Conservation (phyloP, 2,113 vertebrate species). For the Ursus arctos region DNA sequence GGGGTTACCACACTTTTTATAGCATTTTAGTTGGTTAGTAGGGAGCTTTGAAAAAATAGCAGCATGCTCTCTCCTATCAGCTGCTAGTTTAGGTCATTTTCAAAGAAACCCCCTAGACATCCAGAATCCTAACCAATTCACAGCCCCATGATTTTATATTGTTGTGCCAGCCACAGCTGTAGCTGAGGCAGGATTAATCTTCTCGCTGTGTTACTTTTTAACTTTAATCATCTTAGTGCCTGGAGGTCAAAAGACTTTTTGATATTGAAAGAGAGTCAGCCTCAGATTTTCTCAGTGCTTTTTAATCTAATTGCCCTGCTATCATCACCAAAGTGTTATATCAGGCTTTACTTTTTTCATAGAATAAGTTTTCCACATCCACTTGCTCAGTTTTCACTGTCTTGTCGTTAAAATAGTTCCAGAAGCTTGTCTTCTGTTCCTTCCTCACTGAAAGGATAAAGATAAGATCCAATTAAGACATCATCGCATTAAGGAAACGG, state of each 20-base stretch:
- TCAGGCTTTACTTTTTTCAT: slow-evolving; percentile 13
- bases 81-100: slow-evolving; percentile 69
- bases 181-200: slow-evolving; percentile 66
- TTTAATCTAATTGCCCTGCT: slow-evolving; percentile 66
- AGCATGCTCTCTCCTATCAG: slow-evolving; percentile 26
- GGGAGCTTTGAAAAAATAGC: slow-evolving; percentile 65
- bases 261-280: slow-evolving; percentile 62
- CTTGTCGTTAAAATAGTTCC: slow-evolving; percentile 21
- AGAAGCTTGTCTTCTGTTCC: background rate
- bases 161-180: slow-evolving; percentile 62
- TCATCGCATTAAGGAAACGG: background rate
- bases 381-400: slow-evolving; percentile 3
- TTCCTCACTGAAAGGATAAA: background rate
- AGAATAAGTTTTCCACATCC: slow-evolving; percentile 30
- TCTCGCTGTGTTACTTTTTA: slow-evolving; percentile 68
- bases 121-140: slow-evolving; percentile 63
- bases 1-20: slow-evolving; percentile 73
- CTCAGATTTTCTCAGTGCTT: slow-evolving; percentile 60
- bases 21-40: slow-evolving; percentile 61
- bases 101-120: slow-evolving; percentile 59
- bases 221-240: slow-evolving; percentile 78
- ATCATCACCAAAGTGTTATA: slow-evolving; percentile 38
- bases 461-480: background rate
- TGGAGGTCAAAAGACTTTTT: slow-evolving; percentile 74
- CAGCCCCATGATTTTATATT: slow-evolving; percentile 59